phyloP scores from a whole-genome alignment of 2,113 vertebrate species.

The Cromileptes altivelis region DNA sequence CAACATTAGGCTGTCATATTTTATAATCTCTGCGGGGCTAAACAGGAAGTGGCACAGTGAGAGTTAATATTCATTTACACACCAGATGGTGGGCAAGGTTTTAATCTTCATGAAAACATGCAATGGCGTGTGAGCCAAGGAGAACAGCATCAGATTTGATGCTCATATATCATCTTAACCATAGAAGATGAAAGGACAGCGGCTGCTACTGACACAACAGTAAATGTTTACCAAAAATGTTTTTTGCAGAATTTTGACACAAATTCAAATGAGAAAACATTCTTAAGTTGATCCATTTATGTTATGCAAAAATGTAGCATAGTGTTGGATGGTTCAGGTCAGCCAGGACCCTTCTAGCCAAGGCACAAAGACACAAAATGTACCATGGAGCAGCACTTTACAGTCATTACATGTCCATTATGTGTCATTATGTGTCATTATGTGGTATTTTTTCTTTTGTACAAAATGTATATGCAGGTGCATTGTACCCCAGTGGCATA shows the following conservation, averaged over 20 bases:
- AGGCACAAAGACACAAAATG: neutral
- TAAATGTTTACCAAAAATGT: neutral
- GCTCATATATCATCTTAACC: neutral
- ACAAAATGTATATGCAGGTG: neutral
- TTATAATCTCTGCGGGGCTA: neutral
- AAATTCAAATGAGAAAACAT: neutral
- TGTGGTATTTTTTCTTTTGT: neutral
- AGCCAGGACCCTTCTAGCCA: neutral
- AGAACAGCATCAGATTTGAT: neutral
- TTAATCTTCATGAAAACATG: slow-evolving; percentile 45
- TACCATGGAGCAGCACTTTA: neutral
- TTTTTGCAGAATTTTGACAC: neutral
- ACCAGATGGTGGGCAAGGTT: slow-evolving; percentile 41
- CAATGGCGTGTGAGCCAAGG: neutral
- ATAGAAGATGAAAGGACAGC: neutral
- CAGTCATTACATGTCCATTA: neutral
- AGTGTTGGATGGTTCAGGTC: neutral
- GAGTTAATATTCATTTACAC: neutral
- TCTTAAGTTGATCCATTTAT: too few species aligned
- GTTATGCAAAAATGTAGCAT: neutral
- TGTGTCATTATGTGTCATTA: too few species aligned
- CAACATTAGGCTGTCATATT: neutral
- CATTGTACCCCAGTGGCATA: neutral
- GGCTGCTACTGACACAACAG: neutral
- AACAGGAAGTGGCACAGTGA: slow-evolving; percentile 11